phyloP scores from a whole-genome alignment of 2,888 invertebrate genomes.

The Xestia rhomboidea region DNA sequence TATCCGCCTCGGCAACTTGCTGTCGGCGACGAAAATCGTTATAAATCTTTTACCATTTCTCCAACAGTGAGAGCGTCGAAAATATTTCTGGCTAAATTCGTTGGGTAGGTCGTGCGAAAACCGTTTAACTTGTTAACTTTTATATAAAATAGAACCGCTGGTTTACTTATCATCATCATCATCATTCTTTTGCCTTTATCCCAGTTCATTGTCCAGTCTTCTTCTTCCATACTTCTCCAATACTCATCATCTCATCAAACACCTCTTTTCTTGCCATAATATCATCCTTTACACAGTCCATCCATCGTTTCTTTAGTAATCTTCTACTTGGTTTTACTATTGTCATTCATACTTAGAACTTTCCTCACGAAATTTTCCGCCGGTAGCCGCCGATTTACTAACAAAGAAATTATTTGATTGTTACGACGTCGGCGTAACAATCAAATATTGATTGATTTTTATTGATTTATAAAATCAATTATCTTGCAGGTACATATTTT shows the following conservation, averaged over 20 bases:
- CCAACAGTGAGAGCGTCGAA: conserved; percentile 70
- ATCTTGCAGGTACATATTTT: conserved; percentile 28
- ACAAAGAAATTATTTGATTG: conserved; percentile 63
- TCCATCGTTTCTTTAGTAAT: too few relatives aligned
- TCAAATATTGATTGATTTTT: too few relatives aligned
- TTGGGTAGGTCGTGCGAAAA: conserved; percentile 67
- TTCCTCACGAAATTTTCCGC: too few relatives aligned
- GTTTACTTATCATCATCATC: too few relatives aligned
- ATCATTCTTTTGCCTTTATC: too few relatives aligned
- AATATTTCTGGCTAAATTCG: conserved; percentile 74
- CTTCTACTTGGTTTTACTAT: too few relatives aligned
- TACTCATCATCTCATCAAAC: too few relatives aligned
- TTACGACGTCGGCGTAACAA: conserved; percentile 30
- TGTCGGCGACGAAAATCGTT: conserved; percentile 79
- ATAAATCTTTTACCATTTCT: conserved; percentile 81
- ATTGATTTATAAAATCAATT: conserved; percentile 56
- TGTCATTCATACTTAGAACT: too few relatives aligned
- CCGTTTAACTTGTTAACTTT: conserved; percentile 73
- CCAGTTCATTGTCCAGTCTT: too few relatives aligned
- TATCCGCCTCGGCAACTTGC: conserved; percentile 75
- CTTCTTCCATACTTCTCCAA: too few relatives aligned
- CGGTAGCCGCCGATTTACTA: conserved; percentile 52
- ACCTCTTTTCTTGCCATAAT: too few relatives aligned
- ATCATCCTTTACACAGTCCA: too few relatives aligned
- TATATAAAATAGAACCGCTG: conserved; percentile 66